Percentiles rank a stretch among this genome's conserved stretches.
phyloP scores from a whole-genome alignment of 2,113 vertebrate genomes.

The Nettapus auritus region DNA sequence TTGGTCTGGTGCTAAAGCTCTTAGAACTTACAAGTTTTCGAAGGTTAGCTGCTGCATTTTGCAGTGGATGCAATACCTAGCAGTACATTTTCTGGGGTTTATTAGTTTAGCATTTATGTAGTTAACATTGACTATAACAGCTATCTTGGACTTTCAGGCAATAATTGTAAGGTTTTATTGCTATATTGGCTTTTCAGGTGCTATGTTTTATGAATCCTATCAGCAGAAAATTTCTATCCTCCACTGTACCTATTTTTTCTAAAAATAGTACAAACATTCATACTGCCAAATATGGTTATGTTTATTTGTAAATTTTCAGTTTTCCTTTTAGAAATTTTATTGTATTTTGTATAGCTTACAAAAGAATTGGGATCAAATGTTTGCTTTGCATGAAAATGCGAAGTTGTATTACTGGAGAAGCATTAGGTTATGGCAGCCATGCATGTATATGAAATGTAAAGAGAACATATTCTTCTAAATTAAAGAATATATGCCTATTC shows the following conservation, averaged over 20 bases:
- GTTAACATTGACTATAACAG: constrained; percentile 18
- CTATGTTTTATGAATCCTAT: constrained; percentile 36
- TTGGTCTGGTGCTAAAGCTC: constrained; percentile 20
- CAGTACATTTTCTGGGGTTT: constrained; percentile 17
- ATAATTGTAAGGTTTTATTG: constrained; percentile 32
- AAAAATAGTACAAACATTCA: constrained; percentile 58
- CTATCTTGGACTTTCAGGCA: constrained; percentile 36
- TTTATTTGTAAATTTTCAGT: constrained; percentile 40
- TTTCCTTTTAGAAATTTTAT: constrained; percentile 13
- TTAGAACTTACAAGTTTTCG: constrained; percentile 14
- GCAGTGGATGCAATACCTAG: not conserved
- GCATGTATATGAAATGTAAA: not conserved
- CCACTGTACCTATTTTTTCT: constrained; percentile 47
- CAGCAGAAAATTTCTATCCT: constrained; percentile 50
- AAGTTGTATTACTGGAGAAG: not conserved
- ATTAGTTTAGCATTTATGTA: constrained; percentile 38
- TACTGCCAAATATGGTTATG: constrained; percentile 40
- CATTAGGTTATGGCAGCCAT: not conserved
- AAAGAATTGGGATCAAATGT: not conserved
- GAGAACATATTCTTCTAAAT: not conserved
- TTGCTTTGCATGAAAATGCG: not conserved
- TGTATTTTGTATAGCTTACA: not conserved
- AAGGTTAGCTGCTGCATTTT: not conserved
- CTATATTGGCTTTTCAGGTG: constrained; percentile 56
- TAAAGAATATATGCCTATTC: not conserved